Evolutionary conservation across 2,797 vertebrate genomes (phyloP), one percentile per base, ranked within the genome.

Genomic region (Chanos chanos): DNA sequence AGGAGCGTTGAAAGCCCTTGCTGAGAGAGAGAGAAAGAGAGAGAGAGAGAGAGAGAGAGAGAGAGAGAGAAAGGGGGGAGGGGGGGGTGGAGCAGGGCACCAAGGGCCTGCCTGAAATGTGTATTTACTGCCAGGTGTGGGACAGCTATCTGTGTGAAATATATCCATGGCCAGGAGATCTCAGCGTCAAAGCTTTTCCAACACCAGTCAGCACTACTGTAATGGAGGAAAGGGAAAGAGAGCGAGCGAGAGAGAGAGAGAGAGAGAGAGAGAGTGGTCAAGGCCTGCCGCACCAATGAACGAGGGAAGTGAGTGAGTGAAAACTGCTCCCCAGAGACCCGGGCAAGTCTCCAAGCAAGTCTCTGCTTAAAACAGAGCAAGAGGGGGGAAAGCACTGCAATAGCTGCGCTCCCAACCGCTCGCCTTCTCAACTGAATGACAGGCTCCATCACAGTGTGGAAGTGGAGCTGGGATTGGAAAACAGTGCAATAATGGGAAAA

Each of bases 331-430:
- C 65, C 13, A 34, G 57, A 55, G 65, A 62, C 55, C 58, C 9
- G 19, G 59, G 36, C 49, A 67, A 54, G 41, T 56, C 60, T 64
- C 65, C 44, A 64, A 61, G 54, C 56, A 68, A n/a, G n/a, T n/a
- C n/a, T n/a, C n/a, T n/a, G n/a, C 28, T 64, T 64, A 59, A 44
- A 53, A 53, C 13, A 3, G 31, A n/a, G n/a, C n/a, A n/a, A n/a
- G n/a, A n/a, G n/a, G n/a, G n/a, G n/a, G n/a, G n/a, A n/a, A n/a
- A n/a, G n/a, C n/a, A n/a, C n/a, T n/a, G n/a, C n/a, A n/a, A n/a
- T n/a, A n/a, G n/a, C n/a, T n/a, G n/a, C n/a, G n/a, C n/a, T n/a
- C n/a, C n/a, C n/a, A n/a, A n/a, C n/a, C n/a, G n/a, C n/a, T n/a
- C n/a, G n/a, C n/a, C n/a, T n/a, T n/a, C n/a, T n/a, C n/a, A n/a